These are phyloP conservation scores for Lasius platythorax DNA, from an alignment of 2,888 invertebrate species.

Conservation along the genomic window DNA sequence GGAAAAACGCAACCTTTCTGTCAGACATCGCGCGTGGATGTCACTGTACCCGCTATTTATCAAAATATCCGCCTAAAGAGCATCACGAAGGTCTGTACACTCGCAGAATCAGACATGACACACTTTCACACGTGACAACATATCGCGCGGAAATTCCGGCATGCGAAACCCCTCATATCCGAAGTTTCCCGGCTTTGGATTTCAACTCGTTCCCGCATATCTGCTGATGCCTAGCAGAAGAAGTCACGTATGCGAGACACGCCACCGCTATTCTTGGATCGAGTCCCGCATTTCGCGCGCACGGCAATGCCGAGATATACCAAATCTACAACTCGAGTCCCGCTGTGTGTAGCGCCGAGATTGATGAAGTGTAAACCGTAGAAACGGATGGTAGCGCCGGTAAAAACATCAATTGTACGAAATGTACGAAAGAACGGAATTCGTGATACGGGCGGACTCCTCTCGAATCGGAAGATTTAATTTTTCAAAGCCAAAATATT, in stretches of 20 bases:
- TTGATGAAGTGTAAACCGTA: conserved; percentile 50
- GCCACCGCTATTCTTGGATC: conserved; percentile 56
- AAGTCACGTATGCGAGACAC: conserved; percentile 69
- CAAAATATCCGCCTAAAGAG: conserved; percentile 24
- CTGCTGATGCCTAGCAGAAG: conserved; percentile 55
- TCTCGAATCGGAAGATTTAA: conserved; percentile 4
- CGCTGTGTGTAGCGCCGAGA: conserved; percentile 19
- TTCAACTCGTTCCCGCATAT: conserved; percentile 62
- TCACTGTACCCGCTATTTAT: conserved; percentile 6
- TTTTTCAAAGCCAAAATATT: neutral
- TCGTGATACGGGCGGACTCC: neutral
- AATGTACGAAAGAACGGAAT: conserved; percentile 1
- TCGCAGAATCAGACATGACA: conserved; percentile 54
- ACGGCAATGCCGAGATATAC: conserved; percentile 34
- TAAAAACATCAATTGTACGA: conserved; percentile 40
- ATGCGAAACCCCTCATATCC: conserved; percentile 65
- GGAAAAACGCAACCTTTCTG: neutral
- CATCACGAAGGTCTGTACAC: neutral
- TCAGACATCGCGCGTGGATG: neutral
- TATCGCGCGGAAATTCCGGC: conserved; percentile 51
- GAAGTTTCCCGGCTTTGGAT: conserved; percentile 68
- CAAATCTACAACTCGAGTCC: conserved; percentile 28
- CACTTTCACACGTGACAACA: conserved; percentile 60
- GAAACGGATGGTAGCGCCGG: neutral
- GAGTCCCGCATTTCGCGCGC: conserved; percentile 34